These are phyloP conservation scores for Glossosoma conforme DNA, from an alignment of 1,140 invertebrate species.

Conservation along the genomic window DNA sequence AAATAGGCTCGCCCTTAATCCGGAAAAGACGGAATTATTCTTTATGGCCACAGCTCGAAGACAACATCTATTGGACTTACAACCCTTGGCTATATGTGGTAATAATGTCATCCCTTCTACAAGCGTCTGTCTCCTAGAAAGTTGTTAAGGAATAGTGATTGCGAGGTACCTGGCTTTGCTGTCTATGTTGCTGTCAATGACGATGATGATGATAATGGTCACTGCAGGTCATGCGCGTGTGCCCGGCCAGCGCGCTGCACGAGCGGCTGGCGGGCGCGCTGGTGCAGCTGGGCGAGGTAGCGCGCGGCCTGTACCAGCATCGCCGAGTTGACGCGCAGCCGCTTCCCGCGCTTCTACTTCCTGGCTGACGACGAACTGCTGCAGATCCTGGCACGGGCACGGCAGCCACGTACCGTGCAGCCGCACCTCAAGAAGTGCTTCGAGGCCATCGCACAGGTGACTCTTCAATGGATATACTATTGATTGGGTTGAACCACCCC, in stretches of 20 bases:
- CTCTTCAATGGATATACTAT: not conserved
- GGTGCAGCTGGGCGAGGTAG: conserved; percentile 61
- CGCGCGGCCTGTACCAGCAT: conserved; percentile 71
- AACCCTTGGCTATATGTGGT: no score
- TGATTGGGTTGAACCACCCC: not conserved
- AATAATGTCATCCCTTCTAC: no score
- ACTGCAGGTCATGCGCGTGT: conserved; percentile 55
- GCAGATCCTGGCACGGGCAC: conserved; percentile 70
- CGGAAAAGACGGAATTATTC: no score
- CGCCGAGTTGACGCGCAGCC: conserved; percentile 64
- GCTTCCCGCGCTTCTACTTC: conserved; percentile 74
- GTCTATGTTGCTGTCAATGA: no score
- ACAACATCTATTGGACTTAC: no score
- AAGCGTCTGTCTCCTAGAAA: no score
- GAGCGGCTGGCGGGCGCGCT: conserved; percentile 65
- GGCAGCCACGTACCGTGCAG: conserved; percentile 69
- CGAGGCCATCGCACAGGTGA: conserved; percentile 68
- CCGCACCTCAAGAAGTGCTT: conserved; percentile 77
- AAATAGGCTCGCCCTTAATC: no score
- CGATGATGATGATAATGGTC: no score
- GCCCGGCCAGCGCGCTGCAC: conserved; percentile 56
- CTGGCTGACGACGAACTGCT: conserved; percentile 73
- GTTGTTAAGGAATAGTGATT: no score
- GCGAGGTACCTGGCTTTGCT: no score
- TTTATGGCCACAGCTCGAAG: no score